Conservation (phyloP, 2,113 vertebrate species). For the Tinamus guttatus region DNA sequence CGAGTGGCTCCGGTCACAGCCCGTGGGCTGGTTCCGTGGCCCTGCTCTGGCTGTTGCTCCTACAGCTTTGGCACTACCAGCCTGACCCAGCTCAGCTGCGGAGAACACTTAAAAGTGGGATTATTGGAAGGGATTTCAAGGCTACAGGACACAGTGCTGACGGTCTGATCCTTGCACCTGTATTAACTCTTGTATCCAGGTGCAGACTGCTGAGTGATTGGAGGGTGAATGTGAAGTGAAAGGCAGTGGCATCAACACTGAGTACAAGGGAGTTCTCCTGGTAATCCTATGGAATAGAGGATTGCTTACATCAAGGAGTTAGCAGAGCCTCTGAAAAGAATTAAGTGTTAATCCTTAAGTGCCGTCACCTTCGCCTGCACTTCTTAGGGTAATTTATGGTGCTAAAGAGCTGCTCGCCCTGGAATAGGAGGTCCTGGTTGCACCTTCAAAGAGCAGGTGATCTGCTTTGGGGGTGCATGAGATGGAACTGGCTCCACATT, state of each 20-base stretch:
- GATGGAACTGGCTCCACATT: rapidly evolving
- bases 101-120: background rate
- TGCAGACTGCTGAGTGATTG: background rate
- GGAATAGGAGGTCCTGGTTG: background rate
- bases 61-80: background rate
- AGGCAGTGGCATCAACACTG: rapidly evolving
- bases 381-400: background rate
- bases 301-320: background rate
- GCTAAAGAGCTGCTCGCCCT: background rate
- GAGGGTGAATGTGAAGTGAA: background rate
- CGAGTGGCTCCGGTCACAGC: rapidly evolving
- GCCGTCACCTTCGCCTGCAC: background rate
- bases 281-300: background rate
- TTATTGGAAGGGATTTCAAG: background rate
- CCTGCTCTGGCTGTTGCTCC: background rate
- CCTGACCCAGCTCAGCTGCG: rapidly evolving
- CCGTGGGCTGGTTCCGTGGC: too few species aligned
- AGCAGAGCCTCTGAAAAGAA: background rate
- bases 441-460: background rate
- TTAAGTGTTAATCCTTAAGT: too few species aligned
- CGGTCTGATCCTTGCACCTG: rapidly evolving
- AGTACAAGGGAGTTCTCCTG: rapidly evolving
- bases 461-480: background rate
- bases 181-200: rapidly evolving
- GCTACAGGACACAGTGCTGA: background rate